A percentile compares a stretch with the other conserved stretches of the same genome.
Evolutionary conservation across 2,888 invertebrate species (phyloP).

Genomic region (Aleiodes testaceus): DNA sequence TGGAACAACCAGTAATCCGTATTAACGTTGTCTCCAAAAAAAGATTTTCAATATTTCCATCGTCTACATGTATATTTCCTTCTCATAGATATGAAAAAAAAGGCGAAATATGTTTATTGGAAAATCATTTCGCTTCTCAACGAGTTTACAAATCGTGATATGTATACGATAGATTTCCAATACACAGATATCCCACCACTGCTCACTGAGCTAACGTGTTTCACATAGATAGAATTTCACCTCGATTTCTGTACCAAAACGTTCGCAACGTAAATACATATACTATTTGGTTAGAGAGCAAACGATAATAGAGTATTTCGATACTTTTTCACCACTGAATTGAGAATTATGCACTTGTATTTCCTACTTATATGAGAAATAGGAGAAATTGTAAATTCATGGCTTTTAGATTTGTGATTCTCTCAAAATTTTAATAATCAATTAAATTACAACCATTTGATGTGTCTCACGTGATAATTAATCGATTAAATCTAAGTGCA

Average conservation of each 20-base stretch:
- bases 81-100: constrained; percentile 3
- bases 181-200: constrained; percentile 46
- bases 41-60: constrained; percentile 35
- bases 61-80: background rate
- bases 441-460: background rate
- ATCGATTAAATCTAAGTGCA: constrained; percentile 23
- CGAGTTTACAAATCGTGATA: constrained; percentile 43
- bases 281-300: background rate
- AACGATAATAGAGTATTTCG: constrained; percentile 19
- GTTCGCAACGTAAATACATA: background rate
- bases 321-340: constrained; percentile 1
- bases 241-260: constrained; percentile 30
- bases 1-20: background rate
- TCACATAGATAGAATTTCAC: constrained; percentile 24
- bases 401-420: too few relatives aligned
- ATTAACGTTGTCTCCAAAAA: constrained; percentile 26
- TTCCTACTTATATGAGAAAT: background rate
- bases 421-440: too few relatives aligned
- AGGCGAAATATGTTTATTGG: constrained; percentile 54
- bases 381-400: background rate
- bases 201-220: constrained; percentile 16
- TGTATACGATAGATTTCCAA: constrained; percentile 53
- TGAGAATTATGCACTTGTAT: constrained; percentile 10
- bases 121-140: constrained; percentile 58
- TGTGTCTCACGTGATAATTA: constrained; percentile 11